Evolutionary conservation across 2,888 invertebrate genomes (phyloP), one percentile per base, ranked within the genome.

Genomic region (Drosophila ezoana): DNA sequence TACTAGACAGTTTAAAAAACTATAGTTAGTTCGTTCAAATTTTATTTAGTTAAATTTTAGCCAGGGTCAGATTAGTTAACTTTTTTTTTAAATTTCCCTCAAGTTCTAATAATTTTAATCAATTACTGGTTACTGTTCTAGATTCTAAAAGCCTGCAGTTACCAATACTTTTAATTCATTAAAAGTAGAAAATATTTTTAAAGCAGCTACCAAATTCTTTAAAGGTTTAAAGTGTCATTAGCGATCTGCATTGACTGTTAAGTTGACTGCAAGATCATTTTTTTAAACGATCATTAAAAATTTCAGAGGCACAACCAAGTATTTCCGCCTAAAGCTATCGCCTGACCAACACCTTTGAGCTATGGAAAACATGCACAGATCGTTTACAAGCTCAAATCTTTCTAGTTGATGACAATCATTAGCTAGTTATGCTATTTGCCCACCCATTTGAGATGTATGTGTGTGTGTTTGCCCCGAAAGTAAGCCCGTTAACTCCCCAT

Each of bases 401-500:
- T 43, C 28, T 13, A 37, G 66, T 53, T 59, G 72, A 65, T 65
- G 44, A 72, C 74, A 76, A 65, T 65, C 72, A 71, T 76, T 76
- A 76, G 74, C 58, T 64, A 48, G 74, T 61, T 58, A 60, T 64
- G 60, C 57, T 33, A 76, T 64, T 57, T 64, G 62, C 35, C 43
- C 67, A 57, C 72, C 72, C 72, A 44, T 56, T 53, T 43, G 44
- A 10, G 57, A 18, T 18, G 33, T 52, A 18, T 41, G 35, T 32
- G 16, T 62, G 47, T 64, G 38, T 64, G 58, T 58, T 74, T 61
- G 74, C 65, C 72, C 61, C 28, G 18, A 48, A 65, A 76, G 77
- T 64, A 79, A 71, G 76, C 52, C 78, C 72, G 78, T 76, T 78
- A 80, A 54, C 72, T 79, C 53, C 53, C 70, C 59, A 75, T 76